Conservation (phyloP, 53 echinoderm and acorn worm genomes). For the Astropecten irregularis region DNA sequence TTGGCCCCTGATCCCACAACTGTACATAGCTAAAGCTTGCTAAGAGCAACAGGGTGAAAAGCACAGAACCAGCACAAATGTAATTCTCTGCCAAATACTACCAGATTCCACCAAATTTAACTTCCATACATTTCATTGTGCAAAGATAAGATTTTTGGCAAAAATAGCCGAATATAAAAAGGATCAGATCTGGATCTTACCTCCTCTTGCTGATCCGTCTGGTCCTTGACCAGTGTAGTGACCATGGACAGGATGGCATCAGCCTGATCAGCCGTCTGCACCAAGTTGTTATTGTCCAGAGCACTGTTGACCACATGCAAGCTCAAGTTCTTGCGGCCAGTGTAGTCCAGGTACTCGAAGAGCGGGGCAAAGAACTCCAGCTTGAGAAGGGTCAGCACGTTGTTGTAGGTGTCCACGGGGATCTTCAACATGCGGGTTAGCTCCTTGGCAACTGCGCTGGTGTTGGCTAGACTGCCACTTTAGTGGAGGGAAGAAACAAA, state of each 20-base stretch:
- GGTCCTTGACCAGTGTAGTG: constrained; percentile 88
- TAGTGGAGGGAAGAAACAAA: not conserved
- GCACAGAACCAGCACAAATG: too few relatives aligned
- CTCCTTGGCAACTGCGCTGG: constrained; percentile 90
- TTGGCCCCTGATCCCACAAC: too few relatives aligned
- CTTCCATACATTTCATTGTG: too few relatives aligned
- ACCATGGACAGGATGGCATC: constrained; percentile 83
- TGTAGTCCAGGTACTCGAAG: constrained; percentile 91
- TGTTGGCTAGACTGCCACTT: constrained; percentile 63
- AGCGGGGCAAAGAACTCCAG: constrained; percentile 81
- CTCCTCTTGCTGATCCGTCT: constrained; percentile 91
- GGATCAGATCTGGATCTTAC: too few relatives aligned
- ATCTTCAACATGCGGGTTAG: constrained; percentile 93
- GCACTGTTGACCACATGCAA: constrained; percentile 87
- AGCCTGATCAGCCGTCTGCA: constrained; percentile 81
- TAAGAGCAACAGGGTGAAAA: too few relatives aligned
- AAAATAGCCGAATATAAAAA: too few relatives aligned
- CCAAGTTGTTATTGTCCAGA: constrained; percentile 71
- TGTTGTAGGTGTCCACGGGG: constrained; percentile 93
- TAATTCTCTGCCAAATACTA: too few relatives aligned
- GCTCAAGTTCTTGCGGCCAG: constrained; percentile 82
- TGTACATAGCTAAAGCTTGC: too few relatives aligned
- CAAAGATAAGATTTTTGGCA: too few relatives aligned
- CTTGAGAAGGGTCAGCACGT: constrained; percentile 83
- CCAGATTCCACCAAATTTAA: too few relatives aligned